Evolutionary conservation across 1,140 invertebrate species (phyloP).

Genomic region (Meteorus sp.): DNA sequence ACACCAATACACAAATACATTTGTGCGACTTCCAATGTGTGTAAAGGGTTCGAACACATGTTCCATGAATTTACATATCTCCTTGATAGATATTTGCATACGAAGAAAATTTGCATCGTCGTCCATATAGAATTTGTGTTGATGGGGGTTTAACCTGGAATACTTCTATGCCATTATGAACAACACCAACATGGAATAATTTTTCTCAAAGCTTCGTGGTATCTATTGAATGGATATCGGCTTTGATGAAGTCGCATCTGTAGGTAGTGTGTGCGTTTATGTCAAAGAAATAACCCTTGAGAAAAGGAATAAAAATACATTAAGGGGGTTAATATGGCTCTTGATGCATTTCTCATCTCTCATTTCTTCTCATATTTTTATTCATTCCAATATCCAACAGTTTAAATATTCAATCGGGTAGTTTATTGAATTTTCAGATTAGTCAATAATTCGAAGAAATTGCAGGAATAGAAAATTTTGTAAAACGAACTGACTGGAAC

Average conservation of each 20-base stretch:
- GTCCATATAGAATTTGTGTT: no score
- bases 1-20: conserved; percentile 5
- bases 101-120: conserved; percentile 57
- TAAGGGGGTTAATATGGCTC: conserved; percentile 53
- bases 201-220: conserved; percentile 27
- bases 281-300: no score
- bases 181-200: conserved; percentile 12
- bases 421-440: background rate
- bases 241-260: conserved; percentile 30
- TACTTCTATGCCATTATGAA: conserved; percentile 41
- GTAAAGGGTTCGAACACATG: conserved; percentile 56
- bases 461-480: background rate
- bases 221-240: conserved; percentile 50
- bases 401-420: background rate
- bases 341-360: conserved; percentile 50
- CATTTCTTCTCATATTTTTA: background rate
- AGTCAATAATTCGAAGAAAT: no score
- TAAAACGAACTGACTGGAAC: background rate
- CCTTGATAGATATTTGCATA: conserved; percentile 50
- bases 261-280: no score
- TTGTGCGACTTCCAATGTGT: conserved; percentile 5
- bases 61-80: conserved; percentile 55
- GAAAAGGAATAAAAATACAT: conserved; percentile 57
- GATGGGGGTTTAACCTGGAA: no score
- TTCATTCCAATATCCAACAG: background rate